These are phyloP conservation scores for Dicrostonyx torquatus DNA, from an alignment of 2,797 vertebrate genomes.

Conservation along the genomic window DNA sequence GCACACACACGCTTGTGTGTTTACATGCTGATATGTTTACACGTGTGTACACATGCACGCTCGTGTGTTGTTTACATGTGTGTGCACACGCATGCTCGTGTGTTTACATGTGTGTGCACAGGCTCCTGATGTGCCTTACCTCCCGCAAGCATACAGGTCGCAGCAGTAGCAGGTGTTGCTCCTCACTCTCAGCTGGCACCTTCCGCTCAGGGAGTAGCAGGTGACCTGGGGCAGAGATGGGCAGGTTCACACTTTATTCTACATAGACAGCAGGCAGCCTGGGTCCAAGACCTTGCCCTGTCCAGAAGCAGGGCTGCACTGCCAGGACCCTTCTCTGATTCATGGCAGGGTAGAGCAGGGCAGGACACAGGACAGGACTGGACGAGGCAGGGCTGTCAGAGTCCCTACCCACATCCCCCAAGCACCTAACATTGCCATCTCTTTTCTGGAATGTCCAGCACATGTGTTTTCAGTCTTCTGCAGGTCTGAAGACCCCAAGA, in stretches of 20 bases:
- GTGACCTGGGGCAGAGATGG: conserved; percentile 87
- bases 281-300: background rate
- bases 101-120: no score
- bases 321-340: background rate
- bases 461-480: background rate
- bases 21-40: no score
- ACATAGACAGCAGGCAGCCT: background rate
- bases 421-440: background rate
- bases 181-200: conserved; percentile 92
- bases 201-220: conserved; percentile 88
- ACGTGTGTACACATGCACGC: no score
- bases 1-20: no score
- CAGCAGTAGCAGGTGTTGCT: conserved; percentile 98
- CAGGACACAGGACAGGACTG: background rate
- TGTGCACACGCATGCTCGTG: no score
- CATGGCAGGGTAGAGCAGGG: background rate
- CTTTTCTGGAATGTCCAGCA: background rate
- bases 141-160: conserved; percentile 94
- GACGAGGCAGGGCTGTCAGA: background rate
- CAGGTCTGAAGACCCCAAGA: background rate
- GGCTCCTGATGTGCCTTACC: conserved; percentile 74
- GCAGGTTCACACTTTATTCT: background rate
- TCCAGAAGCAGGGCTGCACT: background rate
- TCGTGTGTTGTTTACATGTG: no score
- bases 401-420: background rate